Evolutionary conservation across 2,797 vertebrate genomes (phyloP).

Genomic region (Poeciliopsis infans): DNA sequence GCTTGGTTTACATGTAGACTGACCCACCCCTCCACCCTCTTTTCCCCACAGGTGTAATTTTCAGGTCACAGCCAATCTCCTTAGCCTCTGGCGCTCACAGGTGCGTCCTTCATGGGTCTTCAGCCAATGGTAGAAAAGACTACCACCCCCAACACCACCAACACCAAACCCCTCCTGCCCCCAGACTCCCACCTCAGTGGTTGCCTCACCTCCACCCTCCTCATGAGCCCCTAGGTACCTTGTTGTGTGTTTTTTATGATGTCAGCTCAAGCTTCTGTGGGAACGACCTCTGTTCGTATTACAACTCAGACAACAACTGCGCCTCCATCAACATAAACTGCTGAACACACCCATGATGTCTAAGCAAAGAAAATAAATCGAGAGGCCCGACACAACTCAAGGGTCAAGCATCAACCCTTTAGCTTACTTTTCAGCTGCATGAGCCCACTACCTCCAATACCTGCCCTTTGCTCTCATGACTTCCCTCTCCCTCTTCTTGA

Average conservation of each 20-base stretch:
- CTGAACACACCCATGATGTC: conserved; percentile 52
- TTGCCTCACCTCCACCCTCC: conserved; percentile 65
- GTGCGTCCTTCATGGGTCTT: conserved; percentile 76
- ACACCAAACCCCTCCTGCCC: conserved; percentile 17
- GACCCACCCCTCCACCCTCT: conserved; percentile 45
- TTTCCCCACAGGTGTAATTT: conserved; percentile 86
- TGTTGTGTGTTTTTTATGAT: conserved; percentile 83
- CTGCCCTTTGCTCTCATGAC: conserved; percentile 75
- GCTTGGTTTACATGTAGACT: conserved; percentile 88
- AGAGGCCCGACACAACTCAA: background rate
- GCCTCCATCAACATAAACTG: conserved; percentile 56
- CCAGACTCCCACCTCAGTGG: conserved; percentile 57
- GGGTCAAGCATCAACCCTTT: conserved; percentile 12
- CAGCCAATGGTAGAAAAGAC: conserved; percentile 70
- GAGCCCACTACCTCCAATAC: conserved; percentile 66
- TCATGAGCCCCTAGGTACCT: conserved; percentile 76
- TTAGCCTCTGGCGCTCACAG: conserved; percentile 80
- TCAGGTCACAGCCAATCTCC: conserved; percentile 83
- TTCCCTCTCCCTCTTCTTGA: conserved; percentile 48
- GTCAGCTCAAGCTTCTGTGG: conserved; percentile 82
- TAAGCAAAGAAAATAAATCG: conserved; percentile 16
- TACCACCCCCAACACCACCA: conserved; percentile 27
- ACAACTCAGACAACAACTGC: conserved; percentile 61
- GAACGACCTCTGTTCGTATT: conserved; percentile 74
- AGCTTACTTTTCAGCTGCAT: conserved; percentile 38